phyloP scores from a whole-genome alignment of 1,140 invertebrate genomes.

The Saccostrea echinata region DNA sequence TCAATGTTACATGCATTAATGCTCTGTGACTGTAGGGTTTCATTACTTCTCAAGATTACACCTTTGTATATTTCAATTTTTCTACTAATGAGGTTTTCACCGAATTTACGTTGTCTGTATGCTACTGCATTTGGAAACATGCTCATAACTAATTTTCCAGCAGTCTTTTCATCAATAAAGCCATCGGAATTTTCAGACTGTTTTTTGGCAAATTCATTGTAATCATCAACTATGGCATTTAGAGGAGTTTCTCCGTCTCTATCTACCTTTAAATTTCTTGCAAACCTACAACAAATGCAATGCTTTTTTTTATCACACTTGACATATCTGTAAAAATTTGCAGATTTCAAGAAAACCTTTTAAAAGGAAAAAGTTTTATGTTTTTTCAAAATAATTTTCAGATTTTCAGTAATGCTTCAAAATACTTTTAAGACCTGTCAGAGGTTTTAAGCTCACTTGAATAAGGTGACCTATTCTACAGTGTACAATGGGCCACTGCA shows the following conservation, averaged over 20 bases:
- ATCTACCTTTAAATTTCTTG: constrained; percentile 13
- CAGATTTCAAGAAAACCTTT: not conserved
- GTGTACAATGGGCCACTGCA: not conserved
- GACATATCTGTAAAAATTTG: not conserved
- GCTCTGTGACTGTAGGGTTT: no score
- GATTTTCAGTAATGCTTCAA: not conserved
- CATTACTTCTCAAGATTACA: no score
- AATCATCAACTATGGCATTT: not conserved
- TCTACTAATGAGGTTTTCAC: not conserved
- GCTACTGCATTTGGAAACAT: not conserved
- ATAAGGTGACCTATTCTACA: not conserved
- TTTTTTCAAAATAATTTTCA: not conserved
- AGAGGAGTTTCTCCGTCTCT: constrained; percentile 19
- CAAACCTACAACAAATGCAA: constrained; percentile 21
- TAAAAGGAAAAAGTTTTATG: not conserved
- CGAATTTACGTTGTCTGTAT: not conserved
- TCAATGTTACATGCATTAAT: no score
- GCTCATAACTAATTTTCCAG: not conserved
- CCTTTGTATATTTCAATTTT: no score
- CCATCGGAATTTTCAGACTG: not conserved
- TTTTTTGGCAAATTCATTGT: constrained; percentile 11
- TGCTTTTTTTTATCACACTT: not conserved
- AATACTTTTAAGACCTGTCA: not conserved
- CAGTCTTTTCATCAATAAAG: not conserved
- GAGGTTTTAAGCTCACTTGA: not conserved